Evolutionary conservation across 2,113 vertebrate genomes (phyloP), one percentile per base, ranked within the genome.

Genomic region (Heterotilapia buettikoferi): DNA sequence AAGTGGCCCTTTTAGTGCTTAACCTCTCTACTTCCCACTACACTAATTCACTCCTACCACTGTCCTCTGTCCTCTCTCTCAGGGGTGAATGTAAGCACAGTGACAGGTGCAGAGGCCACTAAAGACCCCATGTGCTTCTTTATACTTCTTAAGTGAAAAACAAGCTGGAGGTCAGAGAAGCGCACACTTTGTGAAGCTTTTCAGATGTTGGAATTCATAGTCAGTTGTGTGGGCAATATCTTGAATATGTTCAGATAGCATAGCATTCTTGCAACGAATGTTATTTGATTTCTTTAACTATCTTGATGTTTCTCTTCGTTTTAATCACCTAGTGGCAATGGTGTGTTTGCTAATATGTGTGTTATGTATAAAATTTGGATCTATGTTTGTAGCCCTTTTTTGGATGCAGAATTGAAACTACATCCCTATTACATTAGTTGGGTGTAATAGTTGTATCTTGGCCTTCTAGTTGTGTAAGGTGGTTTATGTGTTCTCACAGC

Each of bases 91-190:
- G 90, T 94, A 94, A 95, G 93, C 90, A 90, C 53, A 86, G 45
- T 71, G 91, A 95, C 95, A 96, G 95, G 95, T 96, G 95, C 93
- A 87, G 85, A 79, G 84, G 78, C 92, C 91, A 87, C 82, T 63
- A 85, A 92, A 91, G 68, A 85, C 88, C 88, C 78, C 90, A 90
- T 87, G 90, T 91, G 92, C 82, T 85, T 26, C 80, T 91, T 93
- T 89, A 91, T 56, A n/a, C n/a, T n/a, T n/a, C n/a, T n/a, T n/a
- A 78, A 50, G 45, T 78, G 71, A 78, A 78, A 76, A 50, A 50
- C 16, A 50, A 78, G 10, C 71, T 78, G 71, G 26, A 78, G 45
- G 26, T 78, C 16, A 78, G 45, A 78, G 45, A 47, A 50, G 43
- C 1, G 14, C 21, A 47, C 43, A 29, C 71, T 38, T 6, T 63